Evolutionary conservation across 2,888 invertebrate genomes (phyloP).

Genomic region (Sialis lutaria): DNA sequence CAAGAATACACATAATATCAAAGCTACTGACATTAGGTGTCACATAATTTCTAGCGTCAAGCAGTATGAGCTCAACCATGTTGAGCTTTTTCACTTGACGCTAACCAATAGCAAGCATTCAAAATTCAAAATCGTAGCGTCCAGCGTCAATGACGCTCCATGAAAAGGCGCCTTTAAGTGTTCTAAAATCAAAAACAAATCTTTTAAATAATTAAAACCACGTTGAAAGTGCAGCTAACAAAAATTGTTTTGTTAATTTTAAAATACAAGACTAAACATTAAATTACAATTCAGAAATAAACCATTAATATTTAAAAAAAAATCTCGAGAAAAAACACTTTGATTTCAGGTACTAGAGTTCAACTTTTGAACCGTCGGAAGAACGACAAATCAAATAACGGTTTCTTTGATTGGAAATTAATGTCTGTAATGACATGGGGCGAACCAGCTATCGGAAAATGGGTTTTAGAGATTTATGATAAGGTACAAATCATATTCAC

Average conservation of each 20-base stretch:
- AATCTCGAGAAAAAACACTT: conserved; percentile 7
- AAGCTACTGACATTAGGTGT: too few species aligned
- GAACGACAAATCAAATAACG: conserved; percentile 47
- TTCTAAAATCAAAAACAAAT: too few species aligned
- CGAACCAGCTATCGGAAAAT: conserved; percentile 54
- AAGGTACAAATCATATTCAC: conserved; percentile 19
- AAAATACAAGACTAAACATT: neutral
- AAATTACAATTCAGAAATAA: neutral
- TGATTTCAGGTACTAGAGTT: conserved; percentile 53
- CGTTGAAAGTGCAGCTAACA: neutral
- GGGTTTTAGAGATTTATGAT: conserved; percentile 36
- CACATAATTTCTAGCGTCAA: too few species aligned
- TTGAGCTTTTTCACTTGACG: too few species aligned
- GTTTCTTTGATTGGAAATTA: conserved; percentile 70
- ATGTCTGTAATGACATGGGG: conserved; percentile 88
- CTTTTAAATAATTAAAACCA: too few species aligned
- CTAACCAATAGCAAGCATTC: too few species aligned
- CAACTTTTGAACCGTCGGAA: conserved; percentile 52
- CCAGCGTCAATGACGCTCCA: too few species aligned
- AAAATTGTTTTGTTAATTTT: conserved; percentile 1
- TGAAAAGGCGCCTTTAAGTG: too few species aligned
- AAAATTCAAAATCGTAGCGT: too few species aligned
- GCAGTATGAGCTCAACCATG: too few species aligned
- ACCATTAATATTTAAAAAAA: too few species aligned
- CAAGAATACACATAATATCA: too few species aligned